A percentile compares a stretch with the other conserved stretches of the same genome.
Conservation (phyloP, 2,113 vertebrate genomes). For the Gracilinanus agilis region DNA sequence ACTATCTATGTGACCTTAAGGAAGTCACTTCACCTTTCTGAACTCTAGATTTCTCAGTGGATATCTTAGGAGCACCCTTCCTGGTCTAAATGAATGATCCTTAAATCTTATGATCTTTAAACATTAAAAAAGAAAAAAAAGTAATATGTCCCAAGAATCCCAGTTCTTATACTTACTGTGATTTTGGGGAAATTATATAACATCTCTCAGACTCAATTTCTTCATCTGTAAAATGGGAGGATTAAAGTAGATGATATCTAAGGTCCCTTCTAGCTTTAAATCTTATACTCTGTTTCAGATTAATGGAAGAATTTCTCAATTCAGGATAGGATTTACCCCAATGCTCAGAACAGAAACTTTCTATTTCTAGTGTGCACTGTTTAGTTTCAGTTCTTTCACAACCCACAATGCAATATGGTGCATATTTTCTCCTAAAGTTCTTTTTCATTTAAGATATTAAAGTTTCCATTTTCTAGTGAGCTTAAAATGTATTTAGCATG, state of each 20-base stretch:
- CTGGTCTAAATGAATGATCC: no score
- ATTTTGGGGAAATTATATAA: background rate
- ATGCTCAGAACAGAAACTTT: constrained; percentile 24
- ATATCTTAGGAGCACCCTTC: background rate
- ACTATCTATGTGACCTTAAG: background rate
- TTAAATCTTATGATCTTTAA: no score
- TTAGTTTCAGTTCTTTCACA: constrained; percentile 50
- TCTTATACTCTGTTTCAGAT: background rate
- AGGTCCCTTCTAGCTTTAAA: background rate
- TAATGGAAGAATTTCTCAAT: background rate
- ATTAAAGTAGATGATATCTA: background rate
- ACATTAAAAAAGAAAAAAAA: no score
- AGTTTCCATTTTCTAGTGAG: constrained; percentile 55
- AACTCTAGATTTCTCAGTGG: background rate
- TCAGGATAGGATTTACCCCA: background rate
- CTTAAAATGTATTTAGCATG: constrained; percentile 77
- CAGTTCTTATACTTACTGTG: background rate
- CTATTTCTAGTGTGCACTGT: background rate
- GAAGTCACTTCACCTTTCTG: background rate
- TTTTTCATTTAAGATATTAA: constrained; percentile 76
- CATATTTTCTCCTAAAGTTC: constrained; percentile 63
- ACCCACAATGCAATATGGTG: constrained; percentile 64
- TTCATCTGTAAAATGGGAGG: background rate
- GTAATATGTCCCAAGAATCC: no score
- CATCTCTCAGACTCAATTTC: background rate